Evolutionary conservation across 2,797 vertebrate species (phyloP).

Genomic region (Macrochelys suwanniensis): DNA sequence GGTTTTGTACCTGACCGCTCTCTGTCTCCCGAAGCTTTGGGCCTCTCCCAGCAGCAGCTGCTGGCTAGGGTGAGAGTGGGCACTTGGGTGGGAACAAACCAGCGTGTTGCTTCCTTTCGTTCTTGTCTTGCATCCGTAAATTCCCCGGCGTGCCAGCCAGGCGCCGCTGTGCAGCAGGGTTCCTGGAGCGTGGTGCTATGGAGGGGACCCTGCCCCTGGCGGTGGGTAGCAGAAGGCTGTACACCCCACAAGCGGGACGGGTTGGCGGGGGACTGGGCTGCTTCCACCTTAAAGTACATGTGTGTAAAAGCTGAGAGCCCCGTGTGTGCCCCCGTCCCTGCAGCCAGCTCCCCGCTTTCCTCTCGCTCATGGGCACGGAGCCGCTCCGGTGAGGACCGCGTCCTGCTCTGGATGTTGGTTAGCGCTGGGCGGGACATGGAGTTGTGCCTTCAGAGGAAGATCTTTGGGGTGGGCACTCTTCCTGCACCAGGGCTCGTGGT

Average conservation of each 20-base stretch:
- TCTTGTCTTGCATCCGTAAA: fast-evolving
- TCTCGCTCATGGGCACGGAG: fast-evolving
- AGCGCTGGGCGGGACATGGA: neutral
- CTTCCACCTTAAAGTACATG: fast-evolving
- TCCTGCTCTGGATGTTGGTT: neutral
- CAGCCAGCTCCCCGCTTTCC: fast-evolving
- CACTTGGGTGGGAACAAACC: neutral
- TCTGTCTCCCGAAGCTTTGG: neutral
- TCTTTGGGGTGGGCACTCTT: neutral
- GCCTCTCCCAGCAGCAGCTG: neutral
- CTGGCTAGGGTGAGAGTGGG: neutral
- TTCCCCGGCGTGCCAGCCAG: fast-evolving
- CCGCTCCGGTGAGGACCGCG: fast-evolving
- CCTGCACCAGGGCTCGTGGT: too few species aligned
- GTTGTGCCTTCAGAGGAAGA: too few species aligned
- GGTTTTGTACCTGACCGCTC: neutral
- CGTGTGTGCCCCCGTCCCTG: fast-evolving
- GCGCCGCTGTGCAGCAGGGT: neutral
- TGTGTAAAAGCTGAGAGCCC: neutral
- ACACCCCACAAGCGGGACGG: too few species aligned
- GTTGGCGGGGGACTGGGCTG: neutral
- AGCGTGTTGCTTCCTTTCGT: neutral
- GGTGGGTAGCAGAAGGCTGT: fast-evolving
- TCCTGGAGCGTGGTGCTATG: fast-evolving
- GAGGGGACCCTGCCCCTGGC: fast-evolving